A percentile compares a stretch with the other conserved stretches of the same genome.
Conservation (phyloP, 2,888 invertebrate genomes). For the Amorpha juglandis region DNA sequence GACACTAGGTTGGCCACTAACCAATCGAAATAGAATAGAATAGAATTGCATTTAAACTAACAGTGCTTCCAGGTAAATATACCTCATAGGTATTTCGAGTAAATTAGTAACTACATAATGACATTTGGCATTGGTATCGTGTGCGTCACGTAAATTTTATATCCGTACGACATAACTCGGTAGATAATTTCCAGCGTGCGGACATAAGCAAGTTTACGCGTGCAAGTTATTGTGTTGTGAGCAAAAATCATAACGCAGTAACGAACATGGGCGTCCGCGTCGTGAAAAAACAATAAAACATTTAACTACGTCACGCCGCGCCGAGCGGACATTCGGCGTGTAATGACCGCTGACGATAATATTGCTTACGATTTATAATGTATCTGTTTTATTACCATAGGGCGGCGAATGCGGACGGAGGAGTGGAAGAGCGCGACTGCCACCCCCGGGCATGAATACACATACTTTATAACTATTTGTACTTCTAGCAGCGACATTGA, state of each 20-base stretch:
- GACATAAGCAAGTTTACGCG: slow-evolving; percentile 54
- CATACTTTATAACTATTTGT: slow-evolving; percentile 15
- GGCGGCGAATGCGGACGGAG: slow-evolving; percentile 37
- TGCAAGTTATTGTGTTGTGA: slow-evolving; percentile 56
- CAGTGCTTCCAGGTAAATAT: too few species aligned
- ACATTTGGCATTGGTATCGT: background rate
- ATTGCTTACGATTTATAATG: slow-evolving; percentile 77
- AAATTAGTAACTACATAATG: background rate
- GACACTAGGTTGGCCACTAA: too few species aligned
- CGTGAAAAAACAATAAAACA: slow-evolving; percentile 77
- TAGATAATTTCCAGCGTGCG: slow-evolving; percentile 49
- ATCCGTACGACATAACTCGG: slow-evolving; percentile 27
- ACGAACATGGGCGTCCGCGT: slow-evolving; percentile 64
- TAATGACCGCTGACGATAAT: slow-evolving; percentile 65
- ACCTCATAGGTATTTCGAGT: too few species aligned
- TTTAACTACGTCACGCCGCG: slow-evolving; percentile 74
- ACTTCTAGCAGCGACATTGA: background rate
- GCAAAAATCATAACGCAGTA: slow-evolving; percentile 68
- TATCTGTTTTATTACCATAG: slow-evolving; percentile 75
- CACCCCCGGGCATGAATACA: slow-evolving; percentile 13
- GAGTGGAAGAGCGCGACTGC: background rate
- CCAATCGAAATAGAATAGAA: too few species aligned
- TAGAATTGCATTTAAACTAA: too few species aligned
- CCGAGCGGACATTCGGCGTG: slow-evolving; percentile 60
- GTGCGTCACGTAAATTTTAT: slow-evolving; percentile 3